Conservation (phyloP, 2,113 vertebrate species). For the Brachionichthys hirsutus region DNA sequence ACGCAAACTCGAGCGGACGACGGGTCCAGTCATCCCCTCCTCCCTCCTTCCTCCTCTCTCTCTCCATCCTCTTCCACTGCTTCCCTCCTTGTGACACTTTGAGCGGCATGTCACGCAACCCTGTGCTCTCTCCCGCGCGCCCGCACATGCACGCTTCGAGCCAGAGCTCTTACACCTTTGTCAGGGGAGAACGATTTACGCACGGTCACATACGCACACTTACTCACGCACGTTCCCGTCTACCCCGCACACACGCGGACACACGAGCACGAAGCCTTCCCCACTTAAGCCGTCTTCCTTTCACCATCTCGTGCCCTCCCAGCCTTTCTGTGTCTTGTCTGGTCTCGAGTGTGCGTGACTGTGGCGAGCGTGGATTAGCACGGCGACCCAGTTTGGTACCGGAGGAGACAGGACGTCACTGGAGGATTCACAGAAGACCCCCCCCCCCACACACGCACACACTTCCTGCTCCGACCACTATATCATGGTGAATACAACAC, state of each 20-base stretch:
- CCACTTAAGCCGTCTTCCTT: slow-evolving; percentile 48
- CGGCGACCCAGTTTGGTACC: slow-evolving; percentile 69
- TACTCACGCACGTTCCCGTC: slow-evolving; percentile 44
- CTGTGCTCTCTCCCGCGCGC: slow-evolving; percentile 24
- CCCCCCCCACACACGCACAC: background rate
- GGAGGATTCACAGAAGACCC: slow-evolving; percentile 12
- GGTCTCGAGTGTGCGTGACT: slow-evolving; percentile 71
- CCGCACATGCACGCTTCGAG: slow-evolving; percentile 42
- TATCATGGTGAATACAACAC: slow-evolving; percentile 28
- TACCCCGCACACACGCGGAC: background rate
- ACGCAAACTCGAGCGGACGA: slow-evolving; percentile 66
- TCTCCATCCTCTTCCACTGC: slow-evolving; percentile 41
- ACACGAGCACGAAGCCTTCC: slow-evolving; percentile 16
- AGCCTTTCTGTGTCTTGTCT: slow-evolving; percentile 48
- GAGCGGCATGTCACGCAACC: slow-evolving; percentile 69
- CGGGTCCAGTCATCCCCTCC: slow-evolving; percentile 47
- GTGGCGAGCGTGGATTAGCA: slow-evolving; percentile 65
- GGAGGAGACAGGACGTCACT: slow-evolving; percentile 44
- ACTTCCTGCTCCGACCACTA: slow-evolving; percentile 16
- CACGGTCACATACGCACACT: slow-evolving; percentile 54
- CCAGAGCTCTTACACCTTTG: slow-evolving; percentile 54
- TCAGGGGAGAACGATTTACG: slow-evolving; percentile 63
- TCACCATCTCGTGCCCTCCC: slow-evolving; percentile 53
- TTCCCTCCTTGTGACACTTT: slow-evolving; percentile 62
- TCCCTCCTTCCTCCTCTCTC: slow-evolving; percentile 24